phyloP scores from a whole-genome alignment of 2,113 vertebrate species.

The Corydoras maculifer region DNA sequence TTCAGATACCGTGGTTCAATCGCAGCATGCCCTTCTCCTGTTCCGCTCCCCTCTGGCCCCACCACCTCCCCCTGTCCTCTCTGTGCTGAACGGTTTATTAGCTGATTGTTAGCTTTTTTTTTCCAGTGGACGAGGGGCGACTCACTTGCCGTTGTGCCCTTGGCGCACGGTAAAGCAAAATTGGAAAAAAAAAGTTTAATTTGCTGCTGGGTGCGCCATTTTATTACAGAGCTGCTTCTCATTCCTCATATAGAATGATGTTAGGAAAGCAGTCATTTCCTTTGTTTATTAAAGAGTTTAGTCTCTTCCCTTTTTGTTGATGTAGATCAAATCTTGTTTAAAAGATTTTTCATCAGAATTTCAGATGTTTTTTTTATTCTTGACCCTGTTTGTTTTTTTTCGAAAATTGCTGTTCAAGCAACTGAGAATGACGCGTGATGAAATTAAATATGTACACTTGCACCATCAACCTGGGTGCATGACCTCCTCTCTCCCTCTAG shows the following conservation, averaged over 20 bases:
- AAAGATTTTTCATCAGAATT: conserved; percentile 47
- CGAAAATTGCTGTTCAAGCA: background rate
- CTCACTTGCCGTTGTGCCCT: no score
- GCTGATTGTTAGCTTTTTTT: background rate
- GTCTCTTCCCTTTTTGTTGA: conserved; percentile 43
- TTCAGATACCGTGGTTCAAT: conserved; percentile 18
- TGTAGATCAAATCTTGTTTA: conserved; percentile 52
- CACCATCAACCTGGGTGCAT: conserved; percentile 12
- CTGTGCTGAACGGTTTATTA: conserved; percentile 7
- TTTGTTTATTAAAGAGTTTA: conserved; percentile 47
- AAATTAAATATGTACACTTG: background rate
- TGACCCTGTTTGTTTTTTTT: background rate
- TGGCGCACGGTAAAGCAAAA: conserved; percentile 12
- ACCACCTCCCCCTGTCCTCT: conserved; percentile 27
- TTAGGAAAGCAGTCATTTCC: conserved; percentile 39
- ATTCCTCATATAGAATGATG: conserved; percentile 41
- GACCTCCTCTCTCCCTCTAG: background rate
- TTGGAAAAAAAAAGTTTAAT: conserved; percentile 41
- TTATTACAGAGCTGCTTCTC: conserved; percentile 43
- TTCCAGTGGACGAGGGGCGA: conserved; percentile 1
- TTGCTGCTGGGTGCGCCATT: conserved; percentile 66
- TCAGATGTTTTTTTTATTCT: conserved; percentile 12
- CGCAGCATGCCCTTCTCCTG: conserved; percentile 26
- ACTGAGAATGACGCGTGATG: background rate
- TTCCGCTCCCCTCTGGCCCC: conserved; percentile 27